Conservation (phyloP, 2,888 invertebrate species). For the Eilema sororculum region DNA sequence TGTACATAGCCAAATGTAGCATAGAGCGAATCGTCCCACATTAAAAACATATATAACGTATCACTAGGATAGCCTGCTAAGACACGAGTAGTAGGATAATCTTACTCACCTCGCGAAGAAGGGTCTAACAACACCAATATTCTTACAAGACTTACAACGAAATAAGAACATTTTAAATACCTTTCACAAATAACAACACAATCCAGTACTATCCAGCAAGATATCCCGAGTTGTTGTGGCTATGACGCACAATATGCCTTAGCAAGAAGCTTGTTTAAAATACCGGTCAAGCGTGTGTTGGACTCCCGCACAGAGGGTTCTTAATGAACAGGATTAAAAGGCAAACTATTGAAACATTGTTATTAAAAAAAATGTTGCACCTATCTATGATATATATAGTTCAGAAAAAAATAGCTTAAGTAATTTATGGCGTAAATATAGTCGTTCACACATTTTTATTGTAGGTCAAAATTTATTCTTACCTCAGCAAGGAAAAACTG, state of each 20-base stretch:
- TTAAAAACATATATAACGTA: too few species aligned
- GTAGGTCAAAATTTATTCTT: too few species aligned
- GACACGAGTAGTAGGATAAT: neutral
- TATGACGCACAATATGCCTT: neutral
- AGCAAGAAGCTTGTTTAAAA: neutral
- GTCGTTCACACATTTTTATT: too few species aligned
- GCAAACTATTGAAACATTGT: neutral
- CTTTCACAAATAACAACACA: neutral
- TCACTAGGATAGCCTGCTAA: too few species aligned
- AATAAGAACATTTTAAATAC: slow-evolving; percentile 9
- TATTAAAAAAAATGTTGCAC: neutral
- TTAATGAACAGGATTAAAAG: neutral
- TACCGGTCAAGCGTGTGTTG: neutral
- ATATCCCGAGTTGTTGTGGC: neutral
- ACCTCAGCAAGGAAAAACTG: too few species aligned
- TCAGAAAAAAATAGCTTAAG: too few species aligned
- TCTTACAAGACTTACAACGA: neutral
- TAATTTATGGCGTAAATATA: too few species aligned
- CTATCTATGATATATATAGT: too few species aligned
- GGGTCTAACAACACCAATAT: neutral
- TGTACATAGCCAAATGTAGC: too few species aligned
- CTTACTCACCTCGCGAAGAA: neutral
- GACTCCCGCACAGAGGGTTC: neutral
- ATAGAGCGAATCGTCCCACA: too few species aligned
- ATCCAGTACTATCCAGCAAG: neutral